Evolutionary conservation across 2,888 invertebrate genomes (phyloP).

Genomic region (Leptothorax acervorum): DNA sequence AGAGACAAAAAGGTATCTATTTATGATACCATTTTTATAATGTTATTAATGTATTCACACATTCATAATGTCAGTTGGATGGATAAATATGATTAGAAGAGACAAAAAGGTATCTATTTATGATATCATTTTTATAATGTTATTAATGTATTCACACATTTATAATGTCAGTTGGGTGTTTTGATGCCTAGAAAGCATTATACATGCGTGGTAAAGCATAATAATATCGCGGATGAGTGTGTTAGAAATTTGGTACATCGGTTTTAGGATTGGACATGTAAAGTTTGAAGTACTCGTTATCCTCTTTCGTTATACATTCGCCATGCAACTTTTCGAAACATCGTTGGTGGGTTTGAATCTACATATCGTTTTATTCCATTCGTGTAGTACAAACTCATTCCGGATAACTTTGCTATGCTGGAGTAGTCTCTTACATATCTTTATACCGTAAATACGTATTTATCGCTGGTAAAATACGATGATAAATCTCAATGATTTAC

Average conservation of each 20-base stretch:
- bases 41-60: neutral
- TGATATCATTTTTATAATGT: neutral
- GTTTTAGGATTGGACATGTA: slow-evolving; percentile 52
- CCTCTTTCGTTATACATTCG: slow-evolving; percentile 49
- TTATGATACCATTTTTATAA: neutral
- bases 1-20: neutral
- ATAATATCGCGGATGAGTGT: slow-evolving; percentile 45
- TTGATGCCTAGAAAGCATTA: slow-evolving; percentile 37
- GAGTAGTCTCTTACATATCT: neutral
- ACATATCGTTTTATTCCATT: slow-evolving; percentile 42
- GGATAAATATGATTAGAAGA: neutral
- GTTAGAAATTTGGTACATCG: slow-evolving; percentile 53
- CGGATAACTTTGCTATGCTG: slow-evolving; percentile 18
- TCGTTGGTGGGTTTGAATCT: slow-evolving; percentile 44
- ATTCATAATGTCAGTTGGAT: too few species aligned
- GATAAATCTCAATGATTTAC: slow-evolving; percentile 12
- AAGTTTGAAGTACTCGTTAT: slow-evolving; percentile 56
- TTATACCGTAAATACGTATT: slow-evolving; percentile 4
- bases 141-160: neutral
- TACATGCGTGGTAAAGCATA: slow-evolving; percentile 41
- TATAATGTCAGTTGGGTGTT: slow-evolving; percentile 33
- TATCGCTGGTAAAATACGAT: slow-evolving; percentile 3
- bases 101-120: neutral
- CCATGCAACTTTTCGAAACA: slow-evolving; percentile 50
- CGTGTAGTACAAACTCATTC: slow-evolving; percentile 28